Conservation (phyloP, 2,888 invertebrate species). For the Ganaspis brasiliensis region DNA sequence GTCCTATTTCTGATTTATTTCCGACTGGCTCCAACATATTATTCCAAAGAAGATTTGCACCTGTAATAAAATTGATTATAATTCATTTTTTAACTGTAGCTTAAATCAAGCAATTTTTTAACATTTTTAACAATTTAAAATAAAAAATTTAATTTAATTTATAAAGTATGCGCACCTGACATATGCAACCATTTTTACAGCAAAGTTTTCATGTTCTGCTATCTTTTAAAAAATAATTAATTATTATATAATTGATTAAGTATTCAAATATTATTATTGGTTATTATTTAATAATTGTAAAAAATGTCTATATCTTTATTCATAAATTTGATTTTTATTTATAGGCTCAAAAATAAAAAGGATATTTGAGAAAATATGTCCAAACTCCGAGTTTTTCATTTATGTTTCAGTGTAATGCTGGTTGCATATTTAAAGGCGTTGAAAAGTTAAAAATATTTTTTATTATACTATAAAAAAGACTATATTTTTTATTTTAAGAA, state of each 20-base stretch:
- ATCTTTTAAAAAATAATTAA: too few species aligned
- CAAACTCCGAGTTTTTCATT: background rate
- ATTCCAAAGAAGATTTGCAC: constrained; percentile 88
- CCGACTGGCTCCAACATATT: constrained; percentile 88
- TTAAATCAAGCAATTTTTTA: too few species aligned
- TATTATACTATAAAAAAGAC: too few species aligned
- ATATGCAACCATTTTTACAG: background rate
- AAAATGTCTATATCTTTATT: too few species aligned
- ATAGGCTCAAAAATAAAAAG: background rate
- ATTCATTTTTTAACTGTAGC: background rate
- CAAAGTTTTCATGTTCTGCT: background rate
- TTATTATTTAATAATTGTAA: too few species aligned
- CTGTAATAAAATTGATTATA: constrained; percentile 78
- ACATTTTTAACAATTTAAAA: too few species aligned
- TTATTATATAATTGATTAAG: too few species aligned
- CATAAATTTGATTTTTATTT: background rate
- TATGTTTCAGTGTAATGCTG: background rate
- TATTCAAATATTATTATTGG: too few species aligned
- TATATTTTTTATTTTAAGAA: too few species aligned
- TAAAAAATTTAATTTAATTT: background rate
- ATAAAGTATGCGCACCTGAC: background rate
- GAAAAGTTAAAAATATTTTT: too few species aligned
- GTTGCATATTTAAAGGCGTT: background rate
- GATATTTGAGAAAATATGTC: background rate
- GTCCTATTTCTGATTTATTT: constrained; percentile 82